phyloP scores from a whole-genome alignment of 2,113 vertebrate species.

The Herpailurus yagouaroundi region DNA sequence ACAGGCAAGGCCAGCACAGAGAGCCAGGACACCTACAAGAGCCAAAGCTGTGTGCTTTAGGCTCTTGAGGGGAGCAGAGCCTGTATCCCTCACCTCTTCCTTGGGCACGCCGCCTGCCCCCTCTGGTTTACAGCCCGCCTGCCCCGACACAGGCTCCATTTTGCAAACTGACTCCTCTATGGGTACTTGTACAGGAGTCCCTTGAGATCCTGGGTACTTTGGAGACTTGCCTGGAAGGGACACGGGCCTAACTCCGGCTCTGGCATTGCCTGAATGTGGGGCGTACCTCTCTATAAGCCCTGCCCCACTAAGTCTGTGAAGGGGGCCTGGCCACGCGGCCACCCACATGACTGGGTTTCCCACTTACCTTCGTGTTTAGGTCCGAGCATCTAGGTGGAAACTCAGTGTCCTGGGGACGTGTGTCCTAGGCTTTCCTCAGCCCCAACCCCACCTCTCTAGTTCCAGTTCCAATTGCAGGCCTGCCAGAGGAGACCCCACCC shows the following conservation, averaged over 20 bases:
- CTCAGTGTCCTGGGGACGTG: neutral
- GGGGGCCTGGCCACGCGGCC: neutral
- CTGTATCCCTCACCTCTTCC: neutral
- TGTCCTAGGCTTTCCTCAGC: neutral
- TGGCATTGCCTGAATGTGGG: neutral
- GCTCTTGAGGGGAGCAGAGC: neutral
- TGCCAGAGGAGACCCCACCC: neutral
- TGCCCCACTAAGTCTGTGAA: too few relatives aligned
- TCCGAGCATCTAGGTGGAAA: neutral
- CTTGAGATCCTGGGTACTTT: neutral
- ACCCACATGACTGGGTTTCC: too few relatives aligned
- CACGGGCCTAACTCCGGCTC: neutral
- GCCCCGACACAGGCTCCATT: fast-evolving
- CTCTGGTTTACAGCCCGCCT: neutral
- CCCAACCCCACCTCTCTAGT: neutral
- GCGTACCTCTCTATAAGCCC: fast-evolving
- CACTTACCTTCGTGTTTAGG: neutral
- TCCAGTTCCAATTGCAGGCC: neutral
- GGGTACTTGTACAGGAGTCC: neutral
- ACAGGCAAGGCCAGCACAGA: neutral
- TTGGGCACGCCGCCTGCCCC: too few relatives aligned
- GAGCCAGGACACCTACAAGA: neutral
- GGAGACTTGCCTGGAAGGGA: neutral
- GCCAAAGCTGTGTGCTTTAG: fast-evolving
- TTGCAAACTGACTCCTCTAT: neutral